Evolutionary conservation across 2,797 vertebrate genomes (phyloP).

Genomic region (Acropternis orthonyx): DNA sequence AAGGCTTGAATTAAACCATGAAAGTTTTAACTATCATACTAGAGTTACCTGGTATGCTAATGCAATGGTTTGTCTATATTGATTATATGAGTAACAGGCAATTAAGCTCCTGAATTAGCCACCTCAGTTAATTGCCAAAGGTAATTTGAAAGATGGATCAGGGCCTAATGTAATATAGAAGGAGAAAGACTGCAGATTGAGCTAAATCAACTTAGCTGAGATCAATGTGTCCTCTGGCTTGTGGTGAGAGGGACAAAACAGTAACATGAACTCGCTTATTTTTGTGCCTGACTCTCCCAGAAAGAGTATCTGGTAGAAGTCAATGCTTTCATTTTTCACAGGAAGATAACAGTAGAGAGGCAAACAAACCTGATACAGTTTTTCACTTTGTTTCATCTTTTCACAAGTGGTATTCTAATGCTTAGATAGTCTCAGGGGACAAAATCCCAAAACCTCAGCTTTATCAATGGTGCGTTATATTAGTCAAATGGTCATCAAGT

Average conservation of each 20-base stretch:
- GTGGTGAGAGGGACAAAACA: constrained; percentile 26
- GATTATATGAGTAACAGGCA: background rate
- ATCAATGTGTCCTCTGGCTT: constrained; percentile 16
- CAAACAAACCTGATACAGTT: background rate
- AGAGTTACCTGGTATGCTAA: background rate
- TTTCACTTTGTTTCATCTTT: background rate
- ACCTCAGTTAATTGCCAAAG: constrained; percentile 42
- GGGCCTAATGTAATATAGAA: background rate
- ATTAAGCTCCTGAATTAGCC: constrained; percentile 21
- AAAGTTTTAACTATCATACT: background rate
- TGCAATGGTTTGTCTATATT: background rate
- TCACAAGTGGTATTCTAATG: constrained; percentile 15
- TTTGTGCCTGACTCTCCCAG: constrained; percentile 33
- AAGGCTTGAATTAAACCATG: background rate
- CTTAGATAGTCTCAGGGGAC: background rate
- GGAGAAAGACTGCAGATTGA: background rate
- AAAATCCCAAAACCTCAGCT: background rate
- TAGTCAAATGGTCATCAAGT: background rate
- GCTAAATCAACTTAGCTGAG: background rate
- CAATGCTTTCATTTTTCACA: constrained; percentile 17
- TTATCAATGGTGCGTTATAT: background rate
- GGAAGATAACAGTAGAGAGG: constrained; percentile 1
- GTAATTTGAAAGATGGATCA: constrained; percentile 10
- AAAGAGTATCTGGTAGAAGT: constrained; percentile 34
- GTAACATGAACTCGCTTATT: constrained; percentile 9